phyloP scores from a whole-genome alignment of 2,797 vertebrate species.

The Xerus rutilus region DNA sequence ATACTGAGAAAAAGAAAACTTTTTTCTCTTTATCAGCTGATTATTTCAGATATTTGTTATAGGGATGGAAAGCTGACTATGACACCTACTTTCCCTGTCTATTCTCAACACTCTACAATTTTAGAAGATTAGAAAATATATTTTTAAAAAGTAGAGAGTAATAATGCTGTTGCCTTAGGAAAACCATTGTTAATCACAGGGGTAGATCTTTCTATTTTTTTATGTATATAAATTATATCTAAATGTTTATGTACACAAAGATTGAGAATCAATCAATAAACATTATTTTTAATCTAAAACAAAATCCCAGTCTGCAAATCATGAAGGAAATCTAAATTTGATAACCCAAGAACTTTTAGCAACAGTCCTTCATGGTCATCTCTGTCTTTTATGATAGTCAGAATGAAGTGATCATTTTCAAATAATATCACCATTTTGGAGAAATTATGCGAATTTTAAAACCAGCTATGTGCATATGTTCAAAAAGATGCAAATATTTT shows the following conservation, averaged over 20 bases:
- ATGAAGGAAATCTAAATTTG: not conserved
- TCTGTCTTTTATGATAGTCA: not conserved
- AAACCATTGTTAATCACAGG: not conserved
- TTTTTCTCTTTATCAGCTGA: not conserved
- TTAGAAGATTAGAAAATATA: not conserved
- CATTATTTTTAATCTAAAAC: not conserved
- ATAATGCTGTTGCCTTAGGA: not conserved
- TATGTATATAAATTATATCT: not conserved
- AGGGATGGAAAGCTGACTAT: not conserved
- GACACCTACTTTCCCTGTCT: not conserved
- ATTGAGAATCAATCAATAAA: not conserved
- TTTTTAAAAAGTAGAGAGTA: not conserved
- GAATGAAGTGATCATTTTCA: conserved; percentile 43
- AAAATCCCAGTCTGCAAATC: not conserved
- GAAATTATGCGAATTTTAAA: not conserved
- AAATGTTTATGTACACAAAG: not conserved
- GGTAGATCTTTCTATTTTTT: not conserved
- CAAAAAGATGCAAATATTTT: not conserved
- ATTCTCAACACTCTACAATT: not conserved
- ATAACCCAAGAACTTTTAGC: not conserved
- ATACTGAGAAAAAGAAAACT: not conserved
- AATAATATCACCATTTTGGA: not conserved
- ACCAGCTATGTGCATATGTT: not conserved
- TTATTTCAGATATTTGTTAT: not conserved
- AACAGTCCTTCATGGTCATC: not conserved